These are phyloP conservation scores for Sarcophaga peregrina DNA, from an alignment of 1,140 invertebrate species.

Conservation along the genomic window DNA sequence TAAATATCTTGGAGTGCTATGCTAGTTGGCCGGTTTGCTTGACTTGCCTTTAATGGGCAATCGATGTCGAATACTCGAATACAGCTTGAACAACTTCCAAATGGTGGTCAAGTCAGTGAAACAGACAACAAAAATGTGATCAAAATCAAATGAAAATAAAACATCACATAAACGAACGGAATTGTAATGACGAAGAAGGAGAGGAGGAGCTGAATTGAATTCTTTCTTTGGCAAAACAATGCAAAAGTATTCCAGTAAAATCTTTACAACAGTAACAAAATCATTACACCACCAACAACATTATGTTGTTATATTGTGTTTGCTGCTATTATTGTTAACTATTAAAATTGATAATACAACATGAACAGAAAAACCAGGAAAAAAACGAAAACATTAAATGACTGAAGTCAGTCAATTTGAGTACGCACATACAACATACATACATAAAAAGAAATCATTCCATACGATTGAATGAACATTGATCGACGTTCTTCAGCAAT, in stretches of 20 bases:
- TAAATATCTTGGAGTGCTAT: background rate
- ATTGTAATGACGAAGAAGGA: background rate
- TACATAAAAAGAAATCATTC: no score
- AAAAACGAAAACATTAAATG: background rate
- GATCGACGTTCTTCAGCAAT: no score
- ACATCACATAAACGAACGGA: background rate
- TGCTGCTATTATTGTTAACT: background rate
- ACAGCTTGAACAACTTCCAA: background rate
- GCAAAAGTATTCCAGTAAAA: background rate
- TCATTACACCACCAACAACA: background rate
- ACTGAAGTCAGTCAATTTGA: conserved; percentile 26
- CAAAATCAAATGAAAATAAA: conserved; percentile 2
- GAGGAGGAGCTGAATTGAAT: background rate
- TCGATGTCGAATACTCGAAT: background rate
- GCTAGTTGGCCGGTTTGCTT: background rate
- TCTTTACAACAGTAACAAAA: background rate
- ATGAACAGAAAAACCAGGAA: background rate
- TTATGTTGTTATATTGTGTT: background rate
- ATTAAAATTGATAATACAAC: background rate
- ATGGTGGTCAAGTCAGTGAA: background rate
- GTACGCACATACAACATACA: background rate
- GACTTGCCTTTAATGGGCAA: conserved; percentile 12
- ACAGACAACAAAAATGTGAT: conserved; percentile 18
- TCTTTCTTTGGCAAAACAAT: background rate
- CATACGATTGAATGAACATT: no score